Evolutionary conservation across 2,888 invertebrate genomes (phyloP).

Genomic region (Scaptomyza flava): DNA sequence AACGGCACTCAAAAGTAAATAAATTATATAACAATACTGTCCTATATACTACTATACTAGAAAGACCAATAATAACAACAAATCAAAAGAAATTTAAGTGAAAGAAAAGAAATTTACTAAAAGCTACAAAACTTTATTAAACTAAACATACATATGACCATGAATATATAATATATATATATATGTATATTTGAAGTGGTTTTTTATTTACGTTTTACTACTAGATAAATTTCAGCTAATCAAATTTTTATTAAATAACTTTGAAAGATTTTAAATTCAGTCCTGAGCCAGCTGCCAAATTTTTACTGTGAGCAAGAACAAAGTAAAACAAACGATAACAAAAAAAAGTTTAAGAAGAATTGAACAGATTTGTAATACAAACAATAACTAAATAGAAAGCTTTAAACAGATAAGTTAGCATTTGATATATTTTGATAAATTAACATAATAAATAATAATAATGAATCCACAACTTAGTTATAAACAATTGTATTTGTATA

Average conservation of each 20-base stretch:
- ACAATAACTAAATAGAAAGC: slow-evolving; percentile 77
- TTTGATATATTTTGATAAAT: slow-evolving; percentile 75
- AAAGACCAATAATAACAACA: slow-evolving; percentile 38
- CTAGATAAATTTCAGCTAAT: slow-evolving; percentile 62
- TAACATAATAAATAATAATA: slow-evolving; percentile 30
- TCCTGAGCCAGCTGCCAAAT: slow-evolving; percentile 69
- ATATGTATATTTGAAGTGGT: slow-evolving; percentile 10
- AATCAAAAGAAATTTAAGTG: slow-evolving; percentile 7
- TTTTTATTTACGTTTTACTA: slow-evolving; percentile 50
- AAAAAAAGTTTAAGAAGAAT: slow-evolving; percentile 19
- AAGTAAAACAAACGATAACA: slow-evolving; percentile 3
- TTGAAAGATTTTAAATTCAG: slow-evolving; percentile 42
- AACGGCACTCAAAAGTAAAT: slow-evolving; percentile 8
- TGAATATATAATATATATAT: slow-evolving; percentile 7
- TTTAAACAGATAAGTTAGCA: slow-evolving; percentile 75
- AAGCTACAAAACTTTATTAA: slow-evolving; percentile 27
- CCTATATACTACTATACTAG: slow-evolving; percentile 24
- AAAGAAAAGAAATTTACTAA: slow-evolving; percentile 15
- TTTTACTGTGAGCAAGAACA: slow-evolving; percentile 41
- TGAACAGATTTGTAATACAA: slow-evolving; percentile 49
- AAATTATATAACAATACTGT: slow-evolving; percentile 22
- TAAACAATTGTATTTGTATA: slow-evolving; percentile 54
- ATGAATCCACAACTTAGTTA: slow-evolving; percentile 48
- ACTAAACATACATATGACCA: slow-evolving; percentile 12
- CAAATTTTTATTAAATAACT: slow-evolving; percentile 28